phyloP scores from a whole-genome alignment of 2,797 vertebrate species.

The Denticeps clupeoides region DNA sequence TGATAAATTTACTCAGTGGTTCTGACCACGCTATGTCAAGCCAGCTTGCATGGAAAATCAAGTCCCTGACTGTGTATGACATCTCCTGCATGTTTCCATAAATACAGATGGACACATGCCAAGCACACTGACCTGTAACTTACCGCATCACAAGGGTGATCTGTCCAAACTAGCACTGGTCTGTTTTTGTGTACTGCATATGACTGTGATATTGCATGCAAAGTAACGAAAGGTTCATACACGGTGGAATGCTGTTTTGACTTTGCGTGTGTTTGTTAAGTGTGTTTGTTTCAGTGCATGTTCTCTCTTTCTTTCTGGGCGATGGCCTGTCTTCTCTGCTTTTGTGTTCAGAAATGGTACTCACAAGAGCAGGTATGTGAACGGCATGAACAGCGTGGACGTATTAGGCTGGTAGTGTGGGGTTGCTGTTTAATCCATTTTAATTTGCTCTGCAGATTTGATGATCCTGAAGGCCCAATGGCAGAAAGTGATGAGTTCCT shows the following conservation, averaged over 20 bases:
- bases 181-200: neutral
- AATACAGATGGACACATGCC: neutral
- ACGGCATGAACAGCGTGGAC: neutral
- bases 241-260: too few relatives aligned
- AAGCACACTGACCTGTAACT: neutral
- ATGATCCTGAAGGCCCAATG: slow-evolving; percentile 56
- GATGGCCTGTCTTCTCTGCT: slow-evolving; percentile 57
- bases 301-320: slow-evolving; percentile 25
- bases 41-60: neutral
- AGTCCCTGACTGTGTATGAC: too few relatives aligned
- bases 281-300: too few relatives aligned
- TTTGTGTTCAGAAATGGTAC: slow-evolving; percentile 57
- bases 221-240: too few relatives aligned
- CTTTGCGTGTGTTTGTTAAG: too few relatives aligned
- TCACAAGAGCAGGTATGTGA: slow-evolving; percentile 54
- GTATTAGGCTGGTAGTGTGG: neutral
- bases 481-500: slow-evolving; percentile 76
- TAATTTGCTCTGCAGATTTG: slow-evolving; percentile 55
- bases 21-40: neutral
- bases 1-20: too few relatives aligned
- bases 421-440: neutral
- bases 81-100: neutral
- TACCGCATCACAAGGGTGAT: neutral
- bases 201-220: neutral
- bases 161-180: neutral